Evolutionary conservation across 2,113 vertebrate species (phyloP), one percentile per base, ranked within the genome.

Genomic region (Ictidomys tridecemlineatus): DNA sequence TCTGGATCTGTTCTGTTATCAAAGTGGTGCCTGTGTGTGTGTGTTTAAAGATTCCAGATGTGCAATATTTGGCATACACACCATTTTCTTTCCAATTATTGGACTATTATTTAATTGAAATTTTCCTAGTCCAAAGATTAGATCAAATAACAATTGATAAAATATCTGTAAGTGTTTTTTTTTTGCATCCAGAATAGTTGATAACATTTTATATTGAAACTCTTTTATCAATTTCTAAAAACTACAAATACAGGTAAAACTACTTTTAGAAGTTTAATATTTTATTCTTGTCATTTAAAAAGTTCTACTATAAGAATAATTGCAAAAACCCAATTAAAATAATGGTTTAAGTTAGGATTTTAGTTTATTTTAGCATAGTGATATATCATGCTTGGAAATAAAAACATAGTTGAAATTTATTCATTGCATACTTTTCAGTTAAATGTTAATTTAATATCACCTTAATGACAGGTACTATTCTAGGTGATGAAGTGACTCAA

Each of bases 81-180:
- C 42, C 32, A 32, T 86, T 78, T 83, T 73, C 32, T 89, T 80
- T 11, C 13, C 16, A 28, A 63, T 70, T 79, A 42, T 84, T 95
- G 67, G 7, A 93, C 77, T 61, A 78, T 93, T 73, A 34, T 8
- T 69, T 69, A 88, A 72, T 37, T 39, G 13, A 86, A 0, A 6
- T 78, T 94, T 97, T 78, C n/a, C 56, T 85, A 89, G 79, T 28
- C 39, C 58, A 51, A 96, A 89, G 48, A 84, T 74, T 83, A 65
- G 32, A 76, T 92, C 34, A 83, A 30, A 42, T 77, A 63, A 84
- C 24, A 82, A 58, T 56, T 94, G 42, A 82, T 13, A 90, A 73
- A 93, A 85, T 67, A 16, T 12, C 18, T 63, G 3, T 78, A 14
- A 72, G 12, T 51, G 2, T n/a, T 48, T 67, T 93, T 85, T n/a